Percentiles rank a stretch among this genome's conserved stretches.
phyloP scores from a whole-genome alignment of 2,113 vertebrate species.

The Rhombomys opimus region DNA sequence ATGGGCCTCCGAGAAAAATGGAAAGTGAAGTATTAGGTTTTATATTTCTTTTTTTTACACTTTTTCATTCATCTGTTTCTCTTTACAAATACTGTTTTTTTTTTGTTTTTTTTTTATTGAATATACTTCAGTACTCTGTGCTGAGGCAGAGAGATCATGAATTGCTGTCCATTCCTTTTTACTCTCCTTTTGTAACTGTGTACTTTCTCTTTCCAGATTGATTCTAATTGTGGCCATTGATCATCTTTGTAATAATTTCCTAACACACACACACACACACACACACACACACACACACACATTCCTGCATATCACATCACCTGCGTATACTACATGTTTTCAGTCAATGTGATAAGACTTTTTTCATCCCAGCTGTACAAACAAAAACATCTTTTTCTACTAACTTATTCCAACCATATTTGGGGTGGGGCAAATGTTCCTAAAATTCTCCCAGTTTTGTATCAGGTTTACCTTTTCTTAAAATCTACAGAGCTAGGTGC shows the following conservation, averaged over 20 bases:
- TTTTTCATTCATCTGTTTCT: neutral
- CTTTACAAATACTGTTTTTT: neutral
- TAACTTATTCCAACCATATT: neutral
- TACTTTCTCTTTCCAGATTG: neutral
- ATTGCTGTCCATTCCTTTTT: neutral
- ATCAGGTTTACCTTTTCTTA: neutral
- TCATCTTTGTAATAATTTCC: neutral
- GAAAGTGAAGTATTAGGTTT: neutral
- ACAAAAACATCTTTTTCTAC: neutral
- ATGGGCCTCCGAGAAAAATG: neutral
- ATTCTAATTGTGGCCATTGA: neutral
- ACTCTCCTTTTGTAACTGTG: neutral
- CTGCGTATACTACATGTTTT: accelerated
- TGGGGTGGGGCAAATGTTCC: neutral
- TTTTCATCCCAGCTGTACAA: neutral
- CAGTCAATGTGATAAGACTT: neutral
- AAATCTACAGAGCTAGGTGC: neutral
- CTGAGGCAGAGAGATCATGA: neutral
- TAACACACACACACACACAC: too few relatives aligned
- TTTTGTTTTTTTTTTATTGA: too few relatives aligned
- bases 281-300: neutral
- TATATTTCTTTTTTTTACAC: neutral
- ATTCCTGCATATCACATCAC: neutral
- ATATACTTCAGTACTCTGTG: neutral
- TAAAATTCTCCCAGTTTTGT: neutral